A percentile compares a stretch with the other conserved stretches of the same genome.
Evolutionary conservation across 2,888 invertebrate genomes (phyloP).

Genomic region (Keiferia lycopersicella): DNA sequence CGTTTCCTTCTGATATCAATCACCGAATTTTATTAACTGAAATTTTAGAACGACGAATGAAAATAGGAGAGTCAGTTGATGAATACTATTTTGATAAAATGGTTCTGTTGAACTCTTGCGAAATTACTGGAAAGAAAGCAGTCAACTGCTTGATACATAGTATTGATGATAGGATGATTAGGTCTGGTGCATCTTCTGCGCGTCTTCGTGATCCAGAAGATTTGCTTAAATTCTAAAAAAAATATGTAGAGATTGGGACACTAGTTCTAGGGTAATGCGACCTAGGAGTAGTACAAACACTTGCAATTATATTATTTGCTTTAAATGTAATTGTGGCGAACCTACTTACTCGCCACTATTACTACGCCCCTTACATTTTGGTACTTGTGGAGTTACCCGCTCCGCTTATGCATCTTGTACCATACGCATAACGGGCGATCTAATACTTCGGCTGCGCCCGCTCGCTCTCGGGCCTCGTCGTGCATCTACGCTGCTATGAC

Average conservation of each 20-base stretch:
- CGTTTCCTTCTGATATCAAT: slow-evolving; percentile 11
- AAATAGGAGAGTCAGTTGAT: slow-evolving; percentile 30
- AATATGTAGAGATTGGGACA: slow-evolving; percentile 19
- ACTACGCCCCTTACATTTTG: no score
- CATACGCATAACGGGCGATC: no score
- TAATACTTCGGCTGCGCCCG: no score
- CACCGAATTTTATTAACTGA: slow-evolving; percentile 34
- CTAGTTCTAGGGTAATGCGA: not conserved
- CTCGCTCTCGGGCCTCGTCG: no score
- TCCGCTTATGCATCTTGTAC: no score
- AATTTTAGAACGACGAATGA: slow-evolving; percentile 30
- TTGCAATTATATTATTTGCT: slow-evolving; percentile 17
- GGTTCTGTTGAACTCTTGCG: slow-evolving; percentile 32
- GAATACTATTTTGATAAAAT: slow-evolving; percentile 32
- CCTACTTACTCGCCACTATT: no score
- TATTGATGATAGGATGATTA: slow-evolving; percentile 29
- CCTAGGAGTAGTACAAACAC: not conserved
- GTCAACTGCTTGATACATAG: slow-evolving; percentile 32
- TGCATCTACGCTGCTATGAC: no score
- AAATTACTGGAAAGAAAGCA: slow-evolving; percentile 28
- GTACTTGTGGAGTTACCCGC: no score
- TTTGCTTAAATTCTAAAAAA: slow-evolving; percentile 31
- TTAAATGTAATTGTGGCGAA: slow-evolving; percentile 19
- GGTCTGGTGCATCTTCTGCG: slow-evolving; percentile 29
- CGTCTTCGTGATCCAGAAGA: slow-evolving; percentile 30